Base-by-base conservation (phyloP, 1,140 invertebrate species). In the Penaeus japonicus region DNA sequence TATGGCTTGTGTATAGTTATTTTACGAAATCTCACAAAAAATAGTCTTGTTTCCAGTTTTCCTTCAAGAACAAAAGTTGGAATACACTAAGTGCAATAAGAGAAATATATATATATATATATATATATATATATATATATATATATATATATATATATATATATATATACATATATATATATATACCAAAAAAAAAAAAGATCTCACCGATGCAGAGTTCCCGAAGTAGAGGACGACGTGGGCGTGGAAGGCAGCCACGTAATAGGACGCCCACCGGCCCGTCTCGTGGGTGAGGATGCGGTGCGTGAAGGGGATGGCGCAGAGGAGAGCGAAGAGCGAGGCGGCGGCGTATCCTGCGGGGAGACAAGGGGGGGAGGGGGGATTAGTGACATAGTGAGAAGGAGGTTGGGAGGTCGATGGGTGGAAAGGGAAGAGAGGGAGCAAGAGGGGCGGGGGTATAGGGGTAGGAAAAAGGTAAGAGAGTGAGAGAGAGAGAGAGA, bases 151-250 rank as follows among this genome's bases (percentile, higher is more conserved):
- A 7, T 81, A 24, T 47, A 30, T 47, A 30, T 81, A n/a, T 47
- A 30, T 0, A n/a, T 81, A 62, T 47, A n/a, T 81, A 47, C 39
- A n/a, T 81, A 30, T 2, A 62, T 4, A 4, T 17, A 27, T 12
- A 0, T 10, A 47, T 7, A 27, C 10, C 2, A 32, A 27, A 4
- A 35, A 12, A 24, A 17, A n/a, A 12, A 12, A 27, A 47, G 4
- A 24, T 91, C 92, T 92, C 92, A 95, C 95, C 95, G 75, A 96
- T 93, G 91, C 95, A 96, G 95, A 95, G 90, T 96, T 96, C 12
- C 96, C 95, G 15, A 96, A 93, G 89, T 95, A 96, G 57, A 96
- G 94, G 91, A 96, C 95, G 84, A 96, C 92, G 90, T 96, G 95
- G 2, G 95, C 94, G 90, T 96, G 95, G 91, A 96, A 96, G 91